Base-by-base conservation (phyloP, 2,888 invertebrate genomes). In the Peribatodes rhomboidaria region DNA sequence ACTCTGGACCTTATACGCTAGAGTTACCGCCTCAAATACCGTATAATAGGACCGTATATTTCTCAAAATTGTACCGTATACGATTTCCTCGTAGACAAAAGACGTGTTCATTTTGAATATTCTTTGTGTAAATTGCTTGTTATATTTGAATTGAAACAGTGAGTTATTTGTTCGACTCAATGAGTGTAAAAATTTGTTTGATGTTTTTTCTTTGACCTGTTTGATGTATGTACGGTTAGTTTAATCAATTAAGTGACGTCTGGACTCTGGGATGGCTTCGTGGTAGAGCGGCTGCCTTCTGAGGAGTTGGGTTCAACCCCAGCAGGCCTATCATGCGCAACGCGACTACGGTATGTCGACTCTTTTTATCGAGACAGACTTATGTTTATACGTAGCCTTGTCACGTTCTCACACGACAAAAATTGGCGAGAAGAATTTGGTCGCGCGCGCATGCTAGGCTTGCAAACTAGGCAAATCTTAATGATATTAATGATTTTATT, bases 111-210 rank as follows among this genome's bases (percentile, higher is more conserved):
- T 55, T 55, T 55, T 42, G 55, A 55, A 55, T 55, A 55, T 55
- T 55, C 55, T 55, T 44, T 55, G 42, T 57, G 47, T 47, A 61
- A 53, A 65, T 57, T 16, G 60, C 57, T 56, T 41, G 33, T 39
- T 53, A 57, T 61, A 53, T 61, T 53, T 56, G 61, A 53, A 61
- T 65, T 44, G 56, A 10, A 58, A 47, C 53, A 42, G 54, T 53
- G 31, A 42, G 61, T 31, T 39, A 22, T 39, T 60, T 60, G 41
- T 53, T 61, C 42, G 53, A 53, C 37, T 37, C 53, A 57, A 56
- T 60, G 39, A 39, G 27, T 22, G 22, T 53, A 10, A 53, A 53
- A 39, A 3, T 20, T 50, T 37, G 22, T 27, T 39, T 58, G 22
- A 41, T 58, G 27, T 27, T 27, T 27, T 27, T 27, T 27, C n/a